A percentile compares a stretch with the other conserved stretches of the same genome.
Evolutionary conservation across 2,797 vertebrate species (phyloP).

Genomic region (Strix occidentalis): DNA sequence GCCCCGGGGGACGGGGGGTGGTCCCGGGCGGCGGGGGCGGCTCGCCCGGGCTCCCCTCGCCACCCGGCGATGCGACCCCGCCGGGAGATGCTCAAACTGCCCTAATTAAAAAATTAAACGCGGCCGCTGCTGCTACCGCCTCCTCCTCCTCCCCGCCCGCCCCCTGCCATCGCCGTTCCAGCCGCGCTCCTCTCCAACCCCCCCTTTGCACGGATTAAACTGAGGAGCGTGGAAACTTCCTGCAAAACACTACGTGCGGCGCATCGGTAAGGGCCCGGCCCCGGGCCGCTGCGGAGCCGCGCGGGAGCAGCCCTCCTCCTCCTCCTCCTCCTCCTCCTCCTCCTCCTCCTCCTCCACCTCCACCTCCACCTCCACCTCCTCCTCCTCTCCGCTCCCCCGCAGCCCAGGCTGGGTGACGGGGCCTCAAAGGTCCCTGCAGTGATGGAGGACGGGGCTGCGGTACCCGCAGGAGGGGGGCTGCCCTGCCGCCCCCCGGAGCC

Average conservation of each 20-base stretch:
- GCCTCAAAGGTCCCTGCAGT: not conserved
- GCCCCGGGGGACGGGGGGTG: not conserved
- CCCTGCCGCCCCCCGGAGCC: not conserved
- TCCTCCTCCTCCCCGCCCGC: conserved; percentile 14
- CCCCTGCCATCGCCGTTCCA: not conserved
- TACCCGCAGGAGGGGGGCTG: not conserved
- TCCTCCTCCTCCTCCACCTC: too few species aligned
- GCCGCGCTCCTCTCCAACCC: conserved; percentile 1
- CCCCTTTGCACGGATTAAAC: not conserved
- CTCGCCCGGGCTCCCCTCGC: not conserved
- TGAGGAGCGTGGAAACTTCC: conserved; percentile 65
- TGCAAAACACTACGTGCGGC: conserved; percentile 53
- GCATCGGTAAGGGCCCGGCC: conserved; percentile 37
- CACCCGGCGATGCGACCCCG: conserved; percentile 8
- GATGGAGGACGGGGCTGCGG: not conserved
- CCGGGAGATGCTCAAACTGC: conserved; percentile 31
- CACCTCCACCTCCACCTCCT: not conserved
- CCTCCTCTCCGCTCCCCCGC: not conserved
- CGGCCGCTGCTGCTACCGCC: not conserved
- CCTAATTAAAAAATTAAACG: conserved; percentile 43
- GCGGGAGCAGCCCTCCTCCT: conserved; percentile 13
- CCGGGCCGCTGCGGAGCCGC: not conserved
- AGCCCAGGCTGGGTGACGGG: not conserved
- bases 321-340: too few species aligned
- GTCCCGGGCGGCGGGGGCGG: not conserved